Percentiles rank a stretch among this genome's conserved stretches.
Conservation (phyloP, 53 echinoderm and acorn worm genomes). For the Luidia sarsii region DNA sequence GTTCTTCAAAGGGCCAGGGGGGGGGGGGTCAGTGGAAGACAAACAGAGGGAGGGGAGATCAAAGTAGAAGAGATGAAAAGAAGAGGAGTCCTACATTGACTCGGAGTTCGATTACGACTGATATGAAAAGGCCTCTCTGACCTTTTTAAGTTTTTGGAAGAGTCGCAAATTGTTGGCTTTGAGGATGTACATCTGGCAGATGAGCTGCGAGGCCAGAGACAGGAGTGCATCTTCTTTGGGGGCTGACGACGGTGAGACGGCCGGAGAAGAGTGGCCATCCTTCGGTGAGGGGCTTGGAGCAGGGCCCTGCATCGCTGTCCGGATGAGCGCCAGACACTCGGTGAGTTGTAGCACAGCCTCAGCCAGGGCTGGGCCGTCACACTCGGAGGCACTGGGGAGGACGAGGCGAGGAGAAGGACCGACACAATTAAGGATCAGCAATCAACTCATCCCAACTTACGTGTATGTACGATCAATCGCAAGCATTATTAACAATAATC, state of each 20-base stretch:
- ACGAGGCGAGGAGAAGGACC: too few relatives aligned
- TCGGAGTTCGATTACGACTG: too few relatives aligned
- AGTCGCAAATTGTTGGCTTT: conserved; percentile 3
- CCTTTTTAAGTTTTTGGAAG: conserved; percentile 16
- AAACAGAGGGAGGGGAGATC: too few relatives aligned
- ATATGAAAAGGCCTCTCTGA: too few relatives aligned
- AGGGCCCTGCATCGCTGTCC: too few relatives aligned
- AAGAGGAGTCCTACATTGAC: too few relatives aligned
- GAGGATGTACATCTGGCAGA: conserved; percentile 3
- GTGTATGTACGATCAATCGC: too few relatives aligned
- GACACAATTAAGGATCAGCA: neutral
- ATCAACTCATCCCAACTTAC: neutral
- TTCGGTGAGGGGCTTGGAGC: neutral
- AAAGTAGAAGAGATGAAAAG: too few relatives aligned
- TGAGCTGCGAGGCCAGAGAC: conserved; percentile 4
- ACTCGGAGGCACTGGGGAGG: too few relatives aligned
- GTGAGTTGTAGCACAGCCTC: conserved; percentile 14
- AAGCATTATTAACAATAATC: too few relatives aligned
- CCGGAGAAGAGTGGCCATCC: neutral
- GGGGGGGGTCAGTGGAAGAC: too few relatives aligned
- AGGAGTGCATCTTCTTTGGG: conserved; percentile 8
- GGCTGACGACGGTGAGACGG: neutral
- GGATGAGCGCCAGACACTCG: conserved; percentile 18
- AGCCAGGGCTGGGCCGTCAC: neutral
- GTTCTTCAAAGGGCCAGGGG: too few relatives aligned